A percentile compares a stretch with the other conserved stretches of the same genome.
phyloP scores from a whole-genome alignment of 2,797 vertebrate species.

The Pachyuromys duprasi region DNA sequence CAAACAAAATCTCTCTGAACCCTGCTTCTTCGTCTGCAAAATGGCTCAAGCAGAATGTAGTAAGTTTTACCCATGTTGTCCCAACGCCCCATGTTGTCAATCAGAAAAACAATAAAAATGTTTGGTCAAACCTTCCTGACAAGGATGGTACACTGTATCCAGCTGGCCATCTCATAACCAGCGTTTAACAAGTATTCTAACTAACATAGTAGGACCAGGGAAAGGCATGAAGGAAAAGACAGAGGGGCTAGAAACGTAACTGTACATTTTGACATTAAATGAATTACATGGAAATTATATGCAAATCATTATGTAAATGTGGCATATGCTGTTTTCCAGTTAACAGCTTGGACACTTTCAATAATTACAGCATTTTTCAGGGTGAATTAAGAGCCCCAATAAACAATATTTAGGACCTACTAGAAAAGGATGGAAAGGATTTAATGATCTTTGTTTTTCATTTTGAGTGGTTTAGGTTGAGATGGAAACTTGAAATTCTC shows the following conservation, averaged over 20 bases:
- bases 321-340: slow-evolving; percentile 83
- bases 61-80: neutral
- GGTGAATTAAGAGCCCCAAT: slow-evolving; percentile 80
- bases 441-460: slow-evolving; percentile 77
- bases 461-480: slow-evolving; percentile 67
- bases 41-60: neutral
- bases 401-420: slow-evolving; percentile 78
- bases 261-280: slow-evolving; percentile 82
- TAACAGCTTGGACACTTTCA: slow-evolving; percentile 84
- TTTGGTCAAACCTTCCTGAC: neutral
- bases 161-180: neutral
- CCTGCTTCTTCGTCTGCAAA: neutral
- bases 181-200: neutral
- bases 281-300: slow-evolving; percentile 83
- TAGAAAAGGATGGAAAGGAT: slow-evolving; percentile 62
- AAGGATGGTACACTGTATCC: neutral
- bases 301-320: slow-evolving; percentile 85
- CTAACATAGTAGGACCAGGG: slow-evolving; percentile 1
- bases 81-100: neutral
- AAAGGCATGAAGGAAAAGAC: slow-evolving; percentile 58
- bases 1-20: neutral
- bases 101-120: neutral
- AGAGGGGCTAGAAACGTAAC: slow-evolving; percentile 67
- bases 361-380: slow-evolving; percentile 81
- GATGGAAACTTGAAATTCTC: slow-evolving; percentile 73